Evolutionary conservation across 2,888 invertebrate genomes (phyloP).

Genomic region (Heliconius sara): DNA sequence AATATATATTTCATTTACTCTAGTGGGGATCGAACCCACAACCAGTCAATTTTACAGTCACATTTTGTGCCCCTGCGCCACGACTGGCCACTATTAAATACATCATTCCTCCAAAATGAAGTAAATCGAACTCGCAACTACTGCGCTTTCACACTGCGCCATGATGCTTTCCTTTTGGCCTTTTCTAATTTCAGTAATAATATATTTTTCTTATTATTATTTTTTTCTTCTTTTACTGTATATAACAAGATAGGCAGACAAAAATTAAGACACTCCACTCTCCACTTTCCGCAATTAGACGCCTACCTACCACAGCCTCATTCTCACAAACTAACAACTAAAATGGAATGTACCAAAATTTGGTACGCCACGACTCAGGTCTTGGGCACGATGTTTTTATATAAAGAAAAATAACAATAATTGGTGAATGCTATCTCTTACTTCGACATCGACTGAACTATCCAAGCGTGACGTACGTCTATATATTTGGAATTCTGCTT

Average conservation of each 20-base stretch:
- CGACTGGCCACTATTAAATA: too few species aligned
- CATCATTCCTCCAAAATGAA: neutral
- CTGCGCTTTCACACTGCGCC: neutral
- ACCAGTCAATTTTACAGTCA: too few species aligned
- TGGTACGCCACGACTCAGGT: conserved; percentile 25
- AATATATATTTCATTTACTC: too few species aligned
- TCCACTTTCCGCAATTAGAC: neutral
- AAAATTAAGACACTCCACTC: too few species aligned
- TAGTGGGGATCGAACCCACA: too few species aligned
- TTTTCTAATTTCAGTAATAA: too few species aligned
- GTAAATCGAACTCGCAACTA: too few species aligned
- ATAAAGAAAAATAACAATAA: conserved; percentile 24
- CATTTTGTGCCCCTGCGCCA: too few species aligned
- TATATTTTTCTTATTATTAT: too few species aligned
- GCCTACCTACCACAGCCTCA: neutral
- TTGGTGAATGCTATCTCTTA: conserved; percentile 25
- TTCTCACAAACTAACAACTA: neutral
- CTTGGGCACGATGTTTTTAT: conserved; percentile 8
- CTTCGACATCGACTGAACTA: conserved; percentile 10
- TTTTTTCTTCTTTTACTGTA: too few species aligned
- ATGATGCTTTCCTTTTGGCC: neutral
- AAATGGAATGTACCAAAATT: conserved; percentile 18
- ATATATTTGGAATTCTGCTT: conserved; percentile 16
- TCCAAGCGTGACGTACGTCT: conserved; percentile 30
- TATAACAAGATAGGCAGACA: too few species aligned